phyloP scores from a whole-genome alignment of 2,888 invertebrate species.

The Catonia carolina region DNA sequence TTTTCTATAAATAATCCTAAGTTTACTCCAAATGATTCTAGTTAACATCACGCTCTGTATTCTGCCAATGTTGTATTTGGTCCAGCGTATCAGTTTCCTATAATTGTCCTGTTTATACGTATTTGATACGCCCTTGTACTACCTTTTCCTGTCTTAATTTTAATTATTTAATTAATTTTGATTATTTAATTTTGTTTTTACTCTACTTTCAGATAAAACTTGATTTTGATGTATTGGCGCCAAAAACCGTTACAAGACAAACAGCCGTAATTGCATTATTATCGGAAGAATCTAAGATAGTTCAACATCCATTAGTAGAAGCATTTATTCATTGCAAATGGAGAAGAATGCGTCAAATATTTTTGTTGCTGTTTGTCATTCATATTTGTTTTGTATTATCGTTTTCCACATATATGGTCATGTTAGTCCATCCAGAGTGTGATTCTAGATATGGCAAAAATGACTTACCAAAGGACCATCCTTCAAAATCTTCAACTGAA shows the following conservation, averaged over 20 bases:
- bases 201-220: slow-evolving; percentile 42
- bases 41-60: too few species aligned
- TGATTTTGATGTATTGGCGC: slow-evolving; percentile 45
- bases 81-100: too few species aligned
- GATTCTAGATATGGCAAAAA: too few species aligned
- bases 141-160: too few species aligned
- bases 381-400: slow-evolving; percentile 48
- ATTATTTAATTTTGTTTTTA: background rate
- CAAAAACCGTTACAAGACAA: slow-evolving; percentile 41
- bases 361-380: slow-evolving; percentile 48
- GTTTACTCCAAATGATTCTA: too few species aligned
- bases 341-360: slow-evolving; percentile 50
- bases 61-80: too few species aligned
- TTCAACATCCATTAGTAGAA: slow-evolving; percentile 53
- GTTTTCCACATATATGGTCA: slow-evolving; percentile 45
- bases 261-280: slow-evolving; percentile 50
- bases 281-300: slow-evolving; percentile 48
- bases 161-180: background rate
- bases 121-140: too few species aligned
- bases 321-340: slow-evolving; percentile 53
- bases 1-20: too few species aligned
- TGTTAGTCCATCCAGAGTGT: slow-evolving; percentile 28
- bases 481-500: too few species aligned
- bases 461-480: too few species aligned
- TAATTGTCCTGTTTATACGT: too few species aligned